Percentiles rank a stretch among this genome's conserved stretches.
Conservation (phyloP, 2,113 vertebrate genomes). For the Micromys minutus region DNA sequence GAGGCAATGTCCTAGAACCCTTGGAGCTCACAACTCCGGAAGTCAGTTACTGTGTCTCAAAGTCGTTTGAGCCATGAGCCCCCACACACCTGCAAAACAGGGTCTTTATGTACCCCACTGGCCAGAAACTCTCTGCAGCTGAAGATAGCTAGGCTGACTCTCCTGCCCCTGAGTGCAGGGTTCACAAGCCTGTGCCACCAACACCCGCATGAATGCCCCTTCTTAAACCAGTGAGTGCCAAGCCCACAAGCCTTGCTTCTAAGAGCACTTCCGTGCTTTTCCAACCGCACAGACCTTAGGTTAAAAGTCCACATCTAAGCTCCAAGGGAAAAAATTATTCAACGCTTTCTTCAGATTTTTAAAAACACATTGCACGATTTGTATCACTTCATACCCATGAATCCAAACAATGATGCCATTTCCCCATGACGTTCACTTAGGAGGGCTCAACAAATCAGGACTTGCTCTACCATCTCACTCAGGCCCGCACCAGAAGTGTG, state of each 20-base stretch:
- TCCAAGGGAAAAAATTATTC: neutral
- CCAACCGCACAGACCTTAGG: neutral
- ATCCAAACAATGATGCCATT: neutral
- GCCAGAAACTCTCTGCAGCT: too few species aligned
- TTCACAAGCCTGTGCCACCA: neutral
- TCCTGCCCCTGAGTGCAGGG: neutral
- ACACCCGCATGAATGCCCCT: neutral
- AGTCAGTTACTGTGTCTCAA: neutral
- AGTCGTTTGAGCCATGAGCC: neutral
- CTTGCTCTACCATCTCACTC: neutral
- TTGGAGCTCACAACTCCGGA: neutral
- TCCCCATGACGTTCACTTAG: neutral
- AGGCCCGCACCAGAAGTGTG: neutral
- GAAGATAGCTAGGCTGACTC: neutral
- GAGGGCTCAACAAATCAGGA: neutral
- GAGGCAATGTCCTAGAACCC: neutral
- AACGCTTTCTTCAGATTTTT: neutral
- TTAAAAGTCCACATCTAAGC: neutral
- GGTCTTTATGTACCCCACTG: too few species aligned
- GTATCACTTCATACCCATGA: neutral
- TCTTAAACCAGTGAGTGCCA: neutral
- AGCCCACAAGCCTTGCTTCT: neutral
- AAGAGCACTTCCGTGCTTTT: neutral
- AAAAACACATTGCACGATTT: neutral
- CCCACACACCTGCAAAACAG: neutral